Conservation (phyloP, 2,888 invertebrate species). For the Cacoxenus indagator region DNA sequence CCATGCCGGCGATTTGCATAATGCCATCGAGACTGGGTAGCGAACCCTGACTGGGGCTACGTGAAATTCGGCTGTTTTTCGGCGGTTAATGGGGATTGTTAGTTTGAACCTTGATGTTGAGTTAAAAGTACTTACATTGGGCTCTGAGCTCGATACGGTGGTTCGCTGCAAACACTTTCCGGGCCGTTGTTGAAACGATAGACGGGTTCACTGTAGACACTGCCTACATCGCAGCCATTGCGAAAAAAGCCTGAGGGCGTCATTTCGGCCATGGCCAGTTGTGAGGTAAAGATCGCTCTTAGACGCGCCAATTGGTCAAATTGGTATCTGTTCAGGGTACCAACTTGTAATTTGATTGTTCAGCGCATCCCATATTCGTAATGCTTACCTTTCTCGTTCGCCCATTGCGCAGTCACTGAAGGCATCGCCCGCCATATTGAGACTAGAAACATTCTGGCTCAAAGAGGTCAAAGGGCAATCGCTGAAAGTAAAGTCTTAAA, state of each 20-base stretch:
- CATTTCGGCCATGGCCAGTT: slow-evolving; percentile 82
- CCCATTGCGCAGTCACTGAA: slow-evolving; percentile 70
- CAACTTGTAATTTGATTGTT: neutral
- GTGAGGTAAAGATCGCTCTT: slow-evolving; percentile 85
- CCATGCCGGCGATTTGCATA: slow-evolving; percentile 74
- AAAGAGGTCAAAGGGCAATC: slow-evolving; percentile 90
- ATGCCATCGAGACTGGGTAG: slow-evolving; percentile 77
- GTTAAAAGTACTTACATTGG: slow-evolving; percentile 65
- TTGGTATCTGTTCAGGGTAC: slow-evolving; percentile 69
- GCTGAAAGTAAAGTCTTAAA: slow-evolving; percentile 62
- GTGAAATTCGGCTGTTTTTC: slow-evolving; percentile 61
- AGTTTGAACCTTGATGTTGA: neutral
- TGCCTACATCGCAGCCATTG: slow-evolving; percentile 68
- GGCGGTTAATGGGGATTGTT: neutral
- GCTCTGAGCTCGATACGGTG: slow-evolving; percentile 78
- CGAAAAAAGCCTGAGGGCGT: slow-evolving; percentile 74
- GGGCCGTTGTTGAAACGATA: slow-evolving; percentile 73
- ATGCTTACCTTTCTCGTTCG: slow-evolving; percentile 67
- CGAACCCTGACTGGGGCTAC: slow-evolving; percentile 70
- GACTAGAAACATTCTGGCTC: slow-evolving; percentile 91
- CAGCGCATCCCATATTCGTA: neutral
- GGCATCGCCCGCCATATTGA: slow-evolving; percentile 73
- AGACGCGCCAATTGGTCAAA: slow-evolving; percentile 86
- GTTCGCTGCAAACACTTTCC: slow-evolving; percentile 89
- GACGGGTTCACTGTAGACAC: slow-evolving; percentile 71